phyloP scores from a whole-genome alignment of 2,113 vertebrate genomes.

The Hemiprocne comata region DNA sequence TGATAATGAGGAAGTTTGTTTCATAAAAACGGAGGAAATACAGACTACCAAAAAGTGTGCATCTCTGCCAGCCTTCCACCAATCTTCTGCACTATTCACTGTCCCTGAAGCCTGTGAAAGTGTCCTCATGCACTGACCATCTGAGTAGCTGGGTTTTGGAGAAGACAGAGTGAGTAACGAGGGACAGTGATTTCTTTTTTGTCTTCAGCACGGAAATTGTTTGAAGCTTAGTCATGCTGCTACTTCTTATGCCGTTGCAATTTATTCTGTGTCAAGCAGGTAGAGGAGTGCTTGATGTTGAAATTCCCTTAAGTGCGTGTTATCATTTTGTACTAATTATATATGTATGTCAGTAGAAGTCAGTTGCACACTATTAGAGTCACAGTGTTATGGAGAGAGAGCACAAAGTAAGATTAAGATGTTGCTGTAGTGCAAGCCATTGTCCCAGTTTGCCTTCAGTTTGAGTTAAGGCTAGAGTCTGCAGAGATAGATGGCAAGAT shows the following conservation, averaged over 20 bases:
- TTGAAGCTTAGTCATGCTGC: background rate
- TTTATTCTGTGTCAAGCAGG: background rate
- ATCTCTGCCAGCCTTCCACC: background rate
- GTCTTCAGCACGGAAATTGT: background rate
- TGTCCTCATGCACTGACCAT: background rate
- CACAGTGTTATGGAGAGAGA: background rate
- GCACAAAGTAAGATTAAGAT: background rate
- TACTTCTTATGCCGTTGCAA: background rate
- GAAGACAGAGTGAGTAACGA: rapidly evolving
- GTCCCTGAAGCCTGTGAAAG: background rate
- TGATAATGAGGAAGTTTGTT: background rate
- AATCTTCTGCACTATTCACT: background rate
- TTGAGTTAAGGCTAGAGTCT: background rate
- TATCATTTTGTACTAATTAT: background rate
- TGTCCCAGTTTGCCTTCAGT: background rate
- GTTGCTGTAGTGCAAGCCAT: background rate
- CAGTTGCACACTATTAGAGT: background rate
- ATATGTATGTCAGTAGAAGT: background rate
- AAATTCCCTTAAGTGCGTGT: background rate
- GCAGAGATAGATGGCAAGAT: background rate
- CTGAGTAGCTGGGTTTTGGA: background rate
- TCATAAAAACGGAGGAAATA: background rate
- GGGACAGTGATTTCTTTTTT: background rate
- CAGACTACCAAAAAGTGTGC: background rate
- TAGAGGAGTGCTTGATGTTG: background rate